Evolutionary conservation across 2,113 vertebrate genomes (phyloP), one percentile per base, ranked within the genome.

Genomic region (Rhabdomys dilectus): DNA sequence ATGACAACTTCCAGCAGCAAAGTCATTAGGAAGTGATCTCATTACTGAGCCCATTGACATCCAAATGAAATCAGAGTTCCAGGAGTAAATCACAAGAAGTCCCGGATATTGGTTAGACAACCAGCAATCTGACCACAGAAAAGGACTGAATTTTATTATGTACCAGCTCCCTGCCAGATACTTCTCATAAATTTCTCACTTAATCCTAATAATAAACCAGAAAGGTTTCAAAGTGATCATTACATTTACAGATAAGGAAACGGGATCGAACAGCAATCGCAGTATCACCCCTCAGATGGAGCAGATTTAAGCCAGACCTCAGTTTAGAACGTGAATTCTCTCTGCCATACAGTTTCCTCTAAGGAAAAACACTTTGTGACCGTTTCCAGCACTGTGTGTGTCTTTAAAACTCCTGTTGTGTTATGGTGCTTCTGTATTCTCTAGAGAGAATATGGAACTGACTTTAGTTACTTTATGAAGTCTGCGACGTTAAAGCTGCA

Each of bases 141-240:
- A 48, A 19, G 17, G 86, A 48, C 21, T 72, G 76, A 93, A 72
- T 84, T 89, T 91, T 85, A 93, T 15, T 87, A 36, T 87, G 2
- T 39, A 81, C 81, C 72, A 91, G 80, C n/a, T 89, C 62, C 66
- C 87, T 45, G 36, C 60, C 80, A 88, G 75, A 80, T 3, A 31
- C 3, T 75, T 88, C 91, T 53, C 68, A 91, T 92, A 92, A 90
- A 91, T 92, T 91, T 96, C 72, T 95, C 86, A 95, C 94, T 88
- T 85, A 73, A 94, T 80, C 22, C 34, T 92, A 75, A 62, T 81
- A 96, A 85, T 84, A 89, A 96, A 17, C 42, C 21, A 45, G 88
- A 89, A 86, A 94, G 45, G 89, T 87, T 82, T 96, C 70, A 92
- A 91, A 87, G 48, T 73, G 62, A 70, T 51, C 45, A 89, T 87